Conservation (phyloP, 1,140 invertebrate species). For the Polypedilum vanderplanki region DNA sequence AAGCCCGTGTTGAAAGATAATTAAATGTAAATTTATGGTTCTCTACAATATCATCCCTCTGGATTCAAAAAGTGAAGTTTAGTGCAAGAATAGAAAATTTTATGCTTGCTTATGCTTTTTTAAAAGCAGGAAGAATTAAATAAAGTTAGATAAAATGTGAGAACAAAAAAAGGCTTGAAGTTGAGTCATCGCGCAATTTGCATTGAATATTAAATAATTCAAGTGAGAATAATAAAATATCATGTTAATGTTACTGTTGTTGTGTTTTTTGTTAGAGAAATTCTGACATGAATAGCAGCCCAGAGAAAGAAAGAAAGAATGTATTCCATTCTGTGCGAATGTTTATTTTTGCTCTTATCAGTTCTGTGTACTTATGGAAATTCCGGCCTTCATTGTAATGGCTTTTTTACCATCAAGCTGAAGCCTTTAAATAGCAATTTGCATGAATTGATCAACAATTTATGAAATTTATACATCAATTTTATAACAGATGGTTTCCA, state of each 20-base stretch:
- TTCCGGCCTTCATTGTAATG: background rate
- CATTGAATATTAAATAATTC: slow-evolving; percentile 1
- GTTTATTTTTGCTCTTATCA: slow-evolving; percentile 25
- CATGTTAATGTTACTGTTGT: no score
- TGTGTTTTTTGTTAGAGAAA: background rate
- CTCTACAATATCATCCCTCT: background rate
- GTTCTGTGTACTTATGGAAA: slow-evolving; percentile 10
- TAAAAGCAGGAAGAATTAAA: no score
- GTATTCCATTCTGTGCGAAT: background rate
- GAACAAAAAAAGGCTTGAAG: background rate
- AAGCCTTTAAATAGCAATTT: slow-evolving; percentile 24
- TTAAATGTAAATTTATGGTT: slow-evolving; percentile 28
- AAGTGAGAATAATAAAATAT: background rate
- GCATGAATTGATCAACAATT: slow-evolving; percentile 3
- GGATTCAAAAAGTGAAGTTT: background rate
- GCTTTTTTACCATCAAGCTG: background rate
- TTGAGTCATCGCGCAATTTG: background rate
- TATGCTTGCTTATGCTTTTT: background rate
- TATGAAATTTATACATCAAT: slow-evolving; percentile 23
- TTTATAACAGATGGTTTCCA: slow-evolving; percentile 19
- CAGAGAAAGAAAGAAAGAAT: background rate
- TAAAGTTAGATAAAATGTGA: slow-evolving; percentile 5
- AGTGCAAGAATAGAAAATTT: background rate
- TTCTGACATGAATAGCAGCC: background rate
- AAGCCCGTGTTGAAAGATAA: slow-evolving; percentile 17